Percentiles rank a stretch among this genome's conserved stretches.
Evolutionary conservation across 2,888 invertebrate genomes (phyloP).

Genomic region (Ommatoiulus sabulosus): DNA sequence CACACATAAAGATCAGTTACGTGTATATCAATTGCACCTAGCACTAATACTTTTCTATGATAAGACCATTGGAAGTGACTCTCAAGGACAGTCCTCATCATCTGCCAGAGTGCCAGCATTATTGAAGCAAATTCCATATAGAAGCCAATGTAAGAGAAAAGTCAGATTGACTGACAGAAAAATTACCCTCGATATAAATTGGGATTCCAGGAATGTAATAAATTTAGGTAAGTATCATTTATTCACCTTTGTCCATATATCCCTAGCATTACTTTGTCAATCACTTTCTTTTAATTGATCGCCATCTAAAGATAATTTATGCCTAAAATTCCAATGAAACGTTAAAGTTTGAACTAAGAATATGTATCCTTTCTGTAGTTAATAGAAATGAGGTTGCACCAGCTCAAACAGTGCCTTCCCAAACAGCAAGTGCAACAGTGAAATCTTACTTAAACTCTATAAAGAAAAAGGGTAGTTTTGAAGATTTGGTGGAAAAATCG

Average conservation of each 20-base stretch:
- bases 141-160: constrained; percentile 50
- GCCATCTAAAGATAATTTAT: too few species aligned
- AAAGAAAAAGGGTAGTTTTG: constrained; percentile 47
- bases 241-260: background rate
- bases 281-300: too few species aligned
- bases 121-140: constrained; percentile 45
- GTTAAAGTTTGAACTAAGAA: background rate
- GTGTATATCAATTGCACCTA: background rate
- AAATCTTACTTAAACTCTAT: constrained; percentile 38
- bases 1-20: background rate
- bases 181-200: constrained; percentile 52
- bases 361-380: background rate
- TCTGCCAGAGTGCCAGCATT: background rate
- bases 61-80: background rate
- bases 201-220: background rate
- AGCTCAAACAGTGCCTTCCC: background rate
- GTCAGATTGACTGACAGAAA: constrained; percentile 51
- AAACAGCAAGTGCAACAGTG: background rate
- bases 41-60: background rate
- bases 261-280: background rate
- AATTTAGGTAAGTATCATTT: constrained; percentile 12
- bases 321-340: background rate
- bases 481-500: constrained; percentile 38
- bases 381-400: background rate
- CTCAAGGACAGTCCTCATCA: background rate